Base-by-base conservation (phyloP, 2,888 invertebrate species). In the Zelleria hepariella region DNA sequence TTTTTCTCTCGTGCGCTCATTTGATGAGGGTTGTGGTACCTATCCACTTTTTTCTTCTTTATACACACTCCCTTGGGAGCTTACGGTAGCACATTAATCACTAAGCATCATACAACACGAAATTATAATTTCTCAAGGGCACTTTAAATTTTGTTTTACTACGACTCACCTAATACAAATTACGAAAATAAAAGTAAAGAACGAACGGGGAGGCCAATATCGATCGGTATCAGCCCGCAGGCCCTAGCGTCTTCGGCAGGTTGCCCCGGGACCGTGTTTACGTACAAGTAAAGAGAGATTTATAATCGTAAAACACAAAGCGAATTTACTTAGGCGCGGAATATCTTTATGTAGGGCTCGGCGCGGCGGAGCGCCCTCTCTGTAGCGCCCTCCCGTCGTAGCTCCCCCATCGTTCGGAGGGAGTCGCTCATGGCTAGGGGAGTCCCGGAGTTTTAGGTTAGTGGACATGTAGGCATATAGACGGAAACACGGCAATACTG, bases 391-490 rank as follows among this genome's bases (percentile, higher is more conserved):
- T 74, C 84, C 80, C 82, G 78, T 63, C 78, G 80, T 75, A 85
- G 68, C 73, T 75, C 84, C 85, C 84, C 86, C 84, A 84, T 83
- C 75, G 53, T 51, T 57, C 58, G 59, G 53, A 58, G 59, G 32
- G 32, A 52, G 61, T 61, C 60, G 60, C 63, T 60, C 60, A 53
- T 52, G 57, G 60, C 57, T 27, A 81, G 76, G 85, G 85, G 81
- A 79, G 78, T 78, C 57, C 84, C 59, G 80, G 81, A 83, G 82
- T 86, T 87, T 87, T 87, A 86, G 87, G 82, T 88, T 89, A 89
- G 89, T 89, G 89, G 89, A 85, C 89, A 89, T 89, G 89, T 89
- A 89, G 89, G 84, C 87, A 88, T 89, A 87, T 86, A 85, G 86
- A 85, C 86, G 88, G 80, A 75, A 84, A 88, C 89, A 89, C 89